phyloP scores from a whole-genome alignment of 1,140 invertebrate genomes.

The Drosophila sechellia region DNA sequence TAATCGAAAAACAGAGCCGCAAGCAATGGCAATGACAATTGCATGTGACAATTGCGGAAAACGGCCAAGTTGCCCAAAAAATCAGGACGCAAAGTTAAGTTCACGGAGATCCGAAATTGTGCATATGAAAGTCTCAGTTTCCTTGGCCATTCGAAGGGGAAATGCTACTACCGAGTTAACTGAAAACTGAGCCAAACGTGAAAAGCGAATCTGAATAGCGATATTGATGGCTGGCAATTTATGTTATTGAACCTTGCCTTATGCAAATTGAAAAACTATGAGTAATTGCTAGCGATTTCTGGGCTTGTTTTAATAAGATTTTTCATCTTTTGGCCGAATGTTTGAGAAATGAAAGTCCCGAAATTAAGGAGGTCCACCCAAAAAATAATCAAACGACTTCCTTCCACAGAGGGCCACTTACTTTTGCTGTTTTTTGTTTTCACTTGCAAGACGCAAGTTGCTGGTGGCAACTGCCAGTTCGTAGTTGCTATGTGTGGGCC shows the following conservation, averaged over 20 bases:
- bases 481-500: conserved; percentile 36
- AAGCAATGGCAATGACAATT: conserved; percentile 81
- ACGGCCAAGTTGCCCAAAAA: conserved; percentile 54
- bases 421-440: conserved; percentile 20
- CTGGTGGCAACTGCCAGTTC: conserved; percentile 3
- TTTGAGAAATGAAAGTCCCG: conserved; percentile 46
- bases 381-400: conserved; percentile 21
- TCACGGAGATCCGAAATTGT: conserved; percentile 71
- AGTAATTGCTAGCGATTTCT: conserved; percentile 50
- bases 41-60: conserved; percentile 76
- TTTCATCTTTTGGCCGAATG: conserved; percentile 20
- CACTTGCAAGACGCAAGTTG: conserved; percentile 7
- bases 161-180: not conserved
- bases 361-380: conserved; percentile 35
- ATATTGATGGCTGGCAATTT: conserved; percentile 51
- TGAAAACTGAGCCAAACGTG: conserved; percentile 7
- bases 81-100: conserved; percentile 65
- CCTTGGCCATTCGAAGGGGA: conserved; percentile 54
- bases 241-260: conserved; percentile 66
- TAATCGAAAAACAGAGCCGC: conserved; percentile 13
- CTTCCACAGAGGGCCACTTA: conserved; percentile 48
- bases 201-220: conserved; percentile 24
- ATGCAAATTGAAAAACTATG: conserved; percentile 68
- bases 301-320: conserved; percentile 48
- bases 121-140: conserved; percentile 66